Evolutionary conservation across 2,113 vertebrate genomes (phyloP).

Genomic region (Tympanuchus pallidicinctus): DNA sequence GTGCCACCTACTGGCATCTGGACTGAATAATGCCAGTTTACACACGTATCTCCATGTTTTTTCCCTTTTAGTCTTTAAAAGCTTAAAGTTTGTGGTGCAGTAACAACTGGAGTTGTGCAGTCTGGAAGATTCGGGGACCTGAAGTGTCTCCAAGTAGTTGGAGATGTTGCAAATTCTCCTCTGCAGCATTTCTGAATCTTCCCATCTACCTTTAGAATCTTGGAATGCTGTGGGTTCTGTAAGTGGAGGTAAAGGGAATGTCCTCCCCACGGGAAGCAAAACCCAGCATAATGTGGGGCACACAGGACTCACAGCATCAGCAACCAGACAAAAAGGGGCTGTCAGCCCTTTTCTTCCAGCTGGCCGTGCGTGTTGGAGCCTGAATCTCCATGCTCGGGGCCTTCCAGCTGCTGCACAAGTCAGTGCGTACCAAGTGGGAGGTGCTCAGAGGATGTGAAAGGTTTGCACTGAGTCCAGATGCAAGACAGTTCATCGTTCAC

Average conservation of each 20-base stretch:
- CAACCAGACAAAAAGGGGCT: fast-evolving
- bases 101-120: fast-evolving
- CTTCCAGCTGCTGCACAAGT: fast-evolving
- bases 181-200: no score
- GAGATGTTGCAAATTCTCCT: neutral
- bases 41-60: fast-evolving
- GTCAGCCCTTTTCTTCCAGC: fast-evolving
- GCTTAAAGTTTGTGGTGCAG: fast-evolving
- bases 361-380: fast-evolving
- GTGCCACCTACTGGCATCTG: slow-evolving; percentile 46
- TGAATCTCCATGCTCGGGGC: neutral
- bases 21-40: neutral
- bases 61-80: no score
- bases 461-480: neutral
- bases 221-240: neutral
- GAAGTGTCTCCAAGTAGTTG: fast-evolving
- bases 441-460: neutral
- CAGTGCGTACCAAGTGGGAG: neutral
- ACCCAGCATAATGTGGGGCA: fast-evolving
- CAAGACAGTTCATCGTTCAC: fast-evolving
- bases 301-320: neutral
- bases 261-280: neutral
- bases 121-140: neutral
- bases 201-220: neutral
- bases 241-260: neutral